Evolutionary conservation across 1,140 invertebrate genomes (phyloP), one percentile per base, ranked within the genome.

Genomic region (Megalonaias nervosa): DNA sequence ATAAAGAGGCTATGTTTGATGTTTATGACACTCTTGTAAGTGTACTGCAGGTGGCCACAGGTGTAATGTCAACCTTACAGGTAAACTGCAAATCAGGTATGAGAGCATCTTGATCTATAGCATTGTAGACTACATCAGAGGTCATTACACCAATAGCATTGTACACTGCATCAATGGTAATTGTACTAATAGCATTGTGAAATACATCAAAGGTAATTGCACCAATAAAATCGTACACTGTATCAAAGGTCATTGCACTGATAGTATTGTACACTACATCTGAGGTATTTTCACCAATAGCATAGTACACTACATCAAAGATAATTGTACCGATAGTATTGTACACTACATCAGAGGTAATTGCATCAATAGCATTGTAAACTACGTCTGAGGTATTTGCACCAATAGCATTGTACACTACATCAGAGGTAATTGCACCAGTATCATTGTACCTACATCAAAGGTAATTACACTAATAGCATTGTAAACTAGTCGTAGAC

Each of bases 1-100:
- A 97, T 85, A 97, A 97, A 86, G 94, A 95, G 85, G 92, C 93
- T 14, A 91, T 96, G 86, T 96, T 97, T 91, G 93, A 94, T 70
- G 79, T 80, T 2, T 82, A 79, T 71, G 79, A 80, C 57, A 82
- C 78, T n/a, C 56, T 82, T 17, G 59, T 60, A 15, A 85, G 93
- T 66, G 92, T 94, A 62, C 85, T 96, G 12, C 92, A 94, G 87
- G 93, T 96, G 1, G 89, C 92, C 0, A 90, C 88, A 19, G 95
- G 94, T 38, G 93, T 93, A 1, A 81, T 96, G 9, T 85, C 89
- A 65, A 95, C 93, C 0, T 90, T 96, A 84, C 91, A 91, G 84
- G 93, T 94, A 86, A 88, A 77, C 15, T 68, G 14, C n/a, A 38
- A 31, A 23, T 38, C 55, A 55, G 26, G 12, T 68, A 3, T 68